A percentile compares a stretch with the other conserved stretches of the same genome.
Evolutionary conservation across 2,113 vertebrate species (phyloP).

Genomic region (Ondatra zibethicus): DNA sequence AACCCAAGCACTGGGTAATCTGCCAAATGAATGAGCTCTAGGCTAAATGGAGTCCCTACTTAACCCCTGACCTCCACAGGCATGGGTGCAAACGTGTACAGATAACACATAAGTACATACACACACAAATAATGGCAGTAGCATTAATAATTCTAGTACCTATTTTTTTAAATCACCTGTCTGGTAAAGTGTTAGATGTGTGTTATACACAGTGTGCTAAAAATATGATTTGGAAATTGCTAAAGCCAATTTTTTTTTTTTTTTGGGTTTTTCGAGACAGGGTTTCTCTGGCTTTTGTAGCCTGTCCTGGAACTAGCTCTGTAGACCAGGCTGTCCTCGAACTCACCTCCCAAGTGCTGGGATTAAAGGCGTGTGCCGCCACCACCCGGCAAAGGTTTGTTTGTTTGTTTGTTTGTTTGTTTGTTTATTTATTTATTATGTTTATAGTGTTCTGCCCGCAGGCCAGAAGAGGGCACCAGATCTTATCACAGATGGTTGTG

Average conservation of each 20-base stretch:
- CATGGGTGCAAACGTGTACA: background rate
- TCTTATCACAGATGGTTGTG: too few species aligned
- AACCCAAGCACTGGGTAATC: background rate
- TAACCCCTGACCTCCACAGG: background rate
- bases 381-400: too few species aligned
- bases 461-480: too few species aligned
- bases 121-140: background rate
- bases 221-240: slow-evolving; percentile 42
- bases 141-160: background rate
- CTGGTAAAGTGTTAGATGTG: background rate
- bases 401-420: too few species aligned
- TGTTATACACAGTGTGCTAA: background rate
- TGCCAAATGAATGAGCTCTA: background rate
- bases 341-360: too few species aligned
- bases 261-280: too few species aligned
- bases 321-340: too few species aligned
- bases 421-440: too few species aligned
- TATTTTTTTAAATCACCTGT: background rate
- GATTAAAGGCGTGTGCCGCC: too few species aligned
- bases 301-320: too few species aligned
- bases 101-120: background rate
- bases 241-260: background rate
- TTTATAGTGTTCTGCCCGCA: too few species aligned
- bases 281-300: too few species aligned
- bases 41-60: background rate